These are phyloP conservation scores for Florisuga fusca DNA, from an alignment of 2,797 vertebrate genomes.

Conservation along the genomic window DNA sequence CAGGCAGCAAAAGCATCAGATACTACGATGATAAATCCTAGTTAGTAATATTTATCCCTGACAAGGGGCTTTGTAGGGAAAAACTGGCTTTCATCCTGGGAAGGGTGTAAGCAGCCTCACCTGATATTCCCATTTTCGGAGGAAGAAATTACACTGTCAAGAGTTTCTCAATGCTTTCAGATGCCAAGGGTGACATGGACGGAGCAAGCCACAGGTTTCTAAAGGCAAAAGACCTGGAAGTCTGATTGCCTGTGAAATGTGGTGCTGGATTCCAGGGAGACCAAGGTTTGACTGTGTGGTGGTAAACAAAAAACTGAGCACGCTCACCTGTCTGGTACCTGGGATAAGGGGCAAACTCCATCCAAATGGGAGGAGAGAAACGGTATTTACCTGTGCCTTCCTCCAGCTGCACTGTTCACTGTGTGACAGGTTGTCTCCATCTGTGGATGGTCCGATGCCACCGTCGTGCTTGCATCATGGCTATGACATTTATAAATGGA, in stretches of 20 bases:
- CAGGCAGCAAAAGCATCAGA: conserved; percentile 41
- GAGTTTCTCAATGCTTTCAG: not conserved
- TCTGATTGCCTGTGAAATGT: not conserved
- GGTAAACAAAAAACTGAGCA: not conserved
- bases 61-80: conserved; percentile 35
- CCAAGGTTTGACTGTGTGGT: not conserved
- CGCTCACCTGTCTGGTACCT: not conserved
- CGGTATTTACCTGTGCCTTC: not conserved
- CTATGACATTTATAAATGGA: not conserved
- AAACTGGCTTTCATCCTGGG: not conserved
- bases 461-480: not conserved
- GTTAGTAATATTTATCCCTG: not conserved
- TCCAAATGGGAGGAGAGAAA: not conserved
- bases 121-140: not conserved
- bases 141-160: not conserved
- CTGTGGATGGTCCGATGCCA: not conserved
- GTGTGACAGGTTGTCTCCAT: not conserved
- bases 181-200: not conserved
- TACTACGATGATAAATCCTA: conserved; percentile 16
- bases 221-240: not conserved
- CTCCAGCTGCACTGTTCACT: not conserved
- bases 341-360: not conserved
- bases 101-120: not conserved
- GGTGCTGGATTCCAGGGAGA: not conserved
- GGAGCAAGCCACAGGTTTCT: not conserved